A percentile compares a stretch with the other conserved stretches of the same genome.
Evolutionary conservation across 2,888 invertebrate genomes (phyloP).

Genomic region (Andrena dorsata): DNA sequence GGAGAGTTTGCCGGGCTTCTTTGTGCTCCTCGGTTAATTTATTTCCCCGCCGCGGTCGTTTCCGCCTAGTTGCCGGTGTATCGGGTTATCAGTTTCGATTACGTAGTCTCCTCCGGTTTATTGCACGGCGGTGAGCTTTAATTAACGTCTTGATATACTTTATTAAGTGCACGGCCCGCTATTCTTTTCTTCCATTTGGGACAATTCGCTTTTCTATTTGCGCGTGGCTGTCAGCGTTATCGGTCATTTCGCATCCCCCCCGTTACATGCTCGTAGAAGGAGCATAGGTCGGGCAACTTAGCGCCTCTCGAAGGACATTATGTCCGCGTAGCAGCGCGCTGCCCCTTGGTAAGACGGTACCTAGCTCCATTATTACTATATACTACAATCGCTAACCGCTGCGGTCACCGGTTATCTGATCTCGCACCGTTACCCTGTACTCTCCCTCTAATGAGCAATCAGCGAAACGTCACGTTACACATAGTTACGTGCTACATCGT

Average conservation of each 20-base stretch:
- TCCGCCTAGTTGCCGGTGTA: too few relatives aligned
- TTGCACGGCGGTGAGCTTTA: neutral
- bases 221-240: constrained; percentile 1
- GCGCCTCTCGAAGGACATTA: constrained; percentile 37
- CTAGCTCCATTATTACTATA: constrained; percentile 35
- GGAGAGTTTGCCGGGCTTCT: constrained; percentile 1
- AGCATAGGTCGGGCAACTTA: constrained; percentile 21
- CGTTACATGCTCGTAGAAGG: constrained; percentile 22
- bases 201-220: constrained; percentile 1
- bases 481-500: too few relatives aligned
- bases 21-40: constrained; percentile 8
- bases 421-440: constrained; percentile 11
- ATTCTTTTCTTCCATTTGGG: neutral
- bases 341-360: constrained; percentile 26
- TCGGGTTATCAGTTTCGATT: constrained; percentile 31
- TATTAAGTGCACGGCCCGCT: neutral
- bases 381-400: constrained; percentile 42
- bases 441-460: constrained; percentile 48
- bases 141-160: neutral
- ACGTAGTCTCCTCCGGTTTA: constrained; percentile 15
- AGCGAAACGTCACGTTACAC: constrained; percentile 34
- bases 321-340: constrained; percentile 16
- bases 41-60: neutral
- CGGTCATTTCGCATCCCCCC: neutral
- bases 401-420: constrained; percentile 55